Percentiles rank a stretch among this genome's conserved stretches.
These are phyloP conservation scores for Poecile montanus DNA, from an alignment of 2,797 vertebrate genomes.

Conservation along the genomic window DNA sequence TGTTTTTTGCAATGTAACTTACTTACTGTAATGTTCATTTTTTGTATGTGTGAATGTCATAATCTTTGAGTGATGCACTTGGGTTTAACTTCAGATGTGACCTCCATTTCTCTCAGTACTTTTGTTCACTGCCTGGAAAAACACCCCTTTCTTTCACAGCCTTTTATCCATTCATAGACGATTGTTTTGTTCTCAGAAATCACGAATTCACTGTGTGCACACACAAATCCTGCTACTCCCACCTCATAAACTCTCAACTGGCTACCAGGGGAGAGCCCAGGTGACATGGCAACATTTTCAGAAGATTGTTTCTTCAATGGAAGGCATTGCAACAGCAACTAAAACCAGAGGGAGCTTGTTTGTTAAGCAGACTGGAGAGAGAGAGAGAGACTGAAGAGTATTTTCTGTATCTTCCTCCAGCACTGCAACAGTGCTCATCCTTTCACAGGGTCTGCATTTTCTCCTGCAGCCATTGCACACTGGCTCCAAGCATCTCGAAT, in stretches of 20 bases:
- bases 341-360: not conserved
- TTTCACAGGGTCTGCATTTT: rapidly evolving
- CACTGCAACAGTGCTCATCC: rapidly evolving
- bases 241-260: not conserved
- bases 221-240: no score
- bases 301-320: not conserved
- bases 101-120: not conserved
- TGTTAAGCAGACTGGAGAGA: not conserved
- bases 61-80: not conserved
- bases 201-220: not conserved
- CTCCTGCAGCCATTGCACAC: not conserved
- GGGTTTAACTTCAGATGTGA: not conserved
- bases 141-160: not conserved
- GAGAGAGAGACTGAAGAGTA: rapidly evolving
- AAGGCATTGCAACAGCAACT: not conserved
- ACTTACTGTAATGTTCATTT: not conserved
- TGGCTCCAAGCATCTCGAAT: not conserved
- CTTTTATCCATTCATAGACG: not conserved
- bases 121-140: not conserved
- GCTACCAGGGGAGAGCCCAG: not conserved
- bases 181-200: not conserved
- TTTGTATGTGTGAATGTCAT: no score
- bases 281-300: rapidly evolving
- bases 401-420: not conserved
- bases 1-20: not conserved